A percentile compares a stretch with the other conserved stretches of the same genome.
Evolutionary conservation across 2,797 vertebrate genomes (phyloP).

Genomic region (Siniperca scherzeri): DNA sequence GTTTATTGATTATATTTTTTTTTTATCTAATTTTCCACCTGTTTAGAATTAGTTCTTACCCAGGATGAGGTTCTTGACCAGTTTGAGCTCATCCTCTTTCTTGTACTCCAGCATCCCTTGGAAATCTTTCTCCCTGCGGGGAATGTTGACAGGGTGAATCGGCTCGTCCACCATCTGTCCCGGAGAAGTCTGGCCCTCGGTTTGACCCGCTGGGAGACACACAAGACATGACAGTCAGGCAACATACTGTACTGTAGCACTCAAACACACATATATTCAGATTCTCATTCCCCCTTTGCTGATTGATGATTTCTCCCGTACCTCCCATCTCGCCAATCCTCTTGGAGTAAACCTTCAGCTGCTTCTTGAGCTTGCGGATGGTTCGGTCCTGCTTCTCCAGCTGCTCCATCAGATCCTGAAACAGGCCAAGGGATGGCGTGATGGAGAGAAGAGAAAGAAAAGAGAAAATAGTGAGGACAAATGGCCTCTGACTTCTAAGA

Average conservation of each 20-base stretch:
- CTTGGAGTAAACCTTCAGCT: constrained; percentile 98
- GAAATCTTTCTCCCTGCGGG: constrained; percentile 98
- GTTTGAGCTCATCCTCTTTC: constrained; percentile 96
- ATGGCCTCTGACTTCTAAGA: constrained; percentile 1
- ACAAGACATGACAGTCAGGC: constrained; percentile 17
- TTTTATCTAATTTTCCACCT: neutral
- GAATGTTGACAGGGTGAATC: constrained; percentile 96
- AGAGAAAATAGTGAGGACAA: constrained; percentile 37
- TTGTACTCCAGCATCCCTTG: constrained; percentile 99
- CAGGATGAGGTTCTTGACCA: constrained; percentile 97
- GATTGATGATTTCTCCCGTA: constrained; percentile 63
- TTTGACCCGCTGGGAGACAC: constrained; percentile 86
- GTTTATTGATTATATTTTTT: neutral
- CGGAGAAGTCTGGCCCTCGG: constrained; percentile 94
- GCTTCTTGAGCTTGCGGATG: constrained; percentile 98
- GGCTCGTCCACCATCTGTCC: constrained; percentile 96
- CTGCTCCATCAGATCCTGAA: constrained; percentile 98
- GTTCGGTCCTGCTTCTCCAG: constrained; percentile 98
- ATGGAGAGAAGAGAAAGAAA: constrained; percentile 20
- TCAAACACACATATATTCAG: neutral
- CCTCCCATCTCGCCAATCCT: constrained; percentile 98
- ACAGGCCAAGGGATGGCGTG: constrained; percentile 21
- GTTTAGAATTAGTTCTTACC: constrained; percentile 80
- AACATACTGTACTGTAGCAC: neutral
- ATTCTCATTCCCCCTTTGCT: neutral